A percentile compares a stretch with the other conserved stretches of the same genome.
Evolutionary conservation across 2,888 invertebrate species (phyloP).

Genomic region (Drosophila nigricruria): DNA sequence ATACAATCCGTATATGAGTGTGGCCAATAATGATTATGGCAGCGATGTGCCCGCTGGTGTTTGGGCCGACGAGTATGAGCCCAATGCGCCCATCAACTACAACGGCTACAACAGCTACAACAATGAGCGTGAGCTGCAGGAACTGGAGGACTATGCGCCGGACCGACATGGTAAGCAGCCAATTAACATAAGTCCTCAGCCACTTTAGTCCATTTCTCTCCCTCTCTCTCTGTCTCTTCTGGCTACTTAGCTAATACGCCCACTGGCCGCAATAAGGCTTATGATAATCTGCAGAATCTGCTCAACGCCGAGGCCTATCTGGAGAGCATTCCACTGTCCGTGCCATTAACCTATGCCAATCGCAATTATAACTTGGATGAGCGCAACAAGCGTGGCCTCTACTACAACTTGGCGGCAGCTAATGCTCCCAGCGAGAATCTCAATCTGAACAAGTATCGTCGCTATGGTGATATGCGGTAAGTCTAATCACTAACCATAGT

Average conservation of each 20-base stretch:
- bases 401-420: conserved; percentile 58
- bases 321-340: conserved; percentile 82
- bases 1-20: conserved; percentile 68
- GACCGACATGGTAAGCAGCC: conserved; percentile 69
- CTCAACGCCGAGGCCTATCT: conserved; percentile 84
- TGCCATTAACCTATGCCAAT: conserved; percentile 81
- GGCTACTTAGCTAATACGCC: conserved; percentile 30
- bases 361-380: conserved; percentile 83
- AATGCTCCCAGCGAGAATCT: conserved; percentile 53
- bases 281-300: conserved; percentile 84
- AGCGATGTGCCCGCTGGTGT: conserved; percentile 78
- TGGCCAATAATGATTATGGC: conserved; percentile 49
- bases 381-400: conserved; percentile 83
- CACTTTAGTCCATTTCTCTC: not conserved
- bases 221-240: not conserved
- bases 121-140: conserved; percentile 81
- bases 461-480: conserved; percentile 83
- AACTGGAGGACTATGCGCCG: conserved; percentile 83
- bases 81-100: conserved; percentile 65
- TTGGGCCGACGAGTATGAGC: conserved; percentile 84
- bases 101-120: conserved; percentile 52
- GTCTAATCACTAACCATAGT: conserved; percentile 20
- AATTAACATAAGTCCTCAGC: not conserved
- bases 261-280: conserved; percentile 81
- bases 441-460: conserved; percentile 77